Conservation (phyloP, 2,888 invertebrate genomes). For the Chloromyia formosa region DNA sequence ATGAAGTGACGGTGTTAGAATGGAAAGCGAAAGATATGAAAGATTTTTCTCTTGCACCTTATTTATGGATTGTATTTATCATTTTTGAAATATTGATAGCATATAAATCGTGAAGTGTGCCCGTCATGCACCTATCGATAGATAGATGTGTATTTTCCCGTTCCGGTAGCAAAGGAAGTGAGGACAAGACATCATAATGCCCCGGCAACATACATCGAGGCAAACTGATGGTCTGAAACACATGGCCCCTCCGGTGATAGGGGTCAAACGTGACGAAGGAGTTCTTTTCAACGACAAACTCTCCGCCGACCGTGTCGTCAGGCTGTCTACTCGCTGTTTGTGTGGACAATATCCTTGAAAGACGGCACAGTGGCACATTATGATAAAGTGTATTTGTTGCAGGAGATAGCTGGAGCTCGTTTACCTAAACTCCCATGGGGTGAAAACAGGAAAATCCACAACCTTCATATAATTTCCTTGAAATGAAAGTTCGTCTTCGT, state of each 20-base stretch:
- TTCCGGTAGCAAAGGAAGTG: constrained; percentile 31
- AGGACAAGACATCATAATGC: constrained; percentile 20
- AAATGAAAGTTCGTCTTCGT: too few species aligned
- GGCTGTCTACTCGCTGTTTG: constrained; percentile 9
- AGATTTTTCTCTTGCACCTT: constrained; percentile 53
- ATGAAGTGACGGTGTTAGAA: neutral
- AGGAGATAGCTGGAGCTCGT: constrained; percentile 1
- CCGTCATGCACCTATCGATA: constrained; percentile 43
- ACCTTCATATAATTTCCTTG: too few species aligned
- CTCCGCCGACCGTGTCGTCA: constrained; percentile 14
- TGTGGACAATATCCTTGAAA: constrained; percentile 27
- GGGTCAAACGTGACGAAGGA: constrained; percentile 40
- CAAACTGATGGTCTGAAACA: constrained; percentile 30
- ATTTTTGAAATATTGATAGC: constrained; percentile 55
- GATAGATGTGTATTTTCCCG: constrained; percentile 36
- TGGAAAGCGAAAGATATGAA: constrained; percentile 45
- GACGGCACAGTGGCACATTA: neutral
- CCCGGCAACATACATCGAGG: constrained; percentile 4
- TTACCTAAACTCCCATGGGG: neutral
- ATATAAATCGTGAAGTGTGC: constrained; percentile 53
- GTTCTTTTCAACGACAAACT: constrained; percentile 25
- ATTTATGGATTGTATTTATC: constrained; percentile 55
- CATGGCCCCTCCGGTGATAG: constrained; percentile 29
- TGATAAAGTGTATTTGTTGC: constrained; percentile 31
- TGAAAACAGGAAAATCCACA: too few species aligned